These are phyloP conservation scores for Lutjanus argentimaculatus DNA, from an alignment of 2,797 vertebrate genomes.

Conservation along the genomic window DNA sequence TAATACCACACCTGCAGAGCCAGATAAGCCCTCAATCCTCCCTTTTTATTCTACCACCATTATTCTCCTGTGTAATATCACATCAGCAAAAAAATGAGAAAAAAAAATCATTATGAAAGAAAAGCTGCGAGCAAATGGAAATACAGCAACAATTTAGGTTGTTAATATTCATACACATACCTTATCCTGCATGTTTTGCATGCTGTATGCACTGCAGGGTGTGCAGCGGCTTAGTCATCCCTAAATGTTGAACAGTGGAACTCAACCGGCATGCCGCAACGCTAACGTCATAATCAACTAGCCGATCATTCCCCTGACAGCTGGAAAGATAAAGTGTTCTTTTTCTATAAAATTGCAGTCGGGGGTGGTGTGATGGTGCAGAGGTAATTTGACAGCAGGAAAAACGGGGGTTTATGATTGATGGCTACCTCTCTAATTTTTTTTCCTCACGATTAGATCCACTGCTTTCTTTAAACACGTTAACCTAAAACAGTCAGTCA, in stretches of 20 bases:
- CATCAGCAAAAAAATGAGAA: constrained; percentile 31
- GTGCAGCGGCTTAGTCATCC: constrained; percentile 22
- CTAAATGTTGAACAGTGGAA: constrained; percentile 37
- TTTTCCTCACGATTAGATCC: constrained; percentile 54
- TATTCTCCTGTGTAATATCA: constrained; percentile 61
- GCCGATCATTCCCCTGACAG: constrained; percentile 64
- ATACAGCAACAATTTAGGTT: constrained; percentile 38
- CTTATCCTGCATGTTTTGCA: constrained; percentile 33
- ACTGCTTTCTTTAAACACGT: constrained; percentile 59
- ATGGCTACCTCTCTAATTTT: constrained; percentile 50
- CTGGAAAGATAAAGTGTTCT: constrained; percentile 62
- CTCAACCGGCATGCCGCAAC: constrained; percentile 34
- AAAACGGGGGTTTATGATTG: constrained; percentile 60
- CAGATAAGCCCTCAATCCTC: constrained; percentile 74
- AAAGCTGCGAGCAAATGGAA: constrained; percentile 53
- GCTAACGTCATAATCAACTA: constrained; percentile 64
- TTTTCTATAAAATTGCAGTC: constrained; percentile 45
- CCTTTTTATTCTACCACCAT: constrained; percentile 64
- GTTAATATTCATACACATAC: constrained; percentile 52
- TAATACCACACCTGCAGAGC: constrained; percentile 75
- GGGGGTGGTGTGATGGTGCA: constrained; percentile 49
- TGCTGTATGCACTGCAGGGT: constrained; percentile 29
- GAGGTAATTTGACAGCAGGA: constrained; percentile 66
- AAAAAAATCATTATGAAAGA: constrained; percentile 48
- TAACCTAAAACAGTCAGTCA: constrained; percentile 66